A percentile compares a stretch with the other conserved stretches of the same genome.
These are phyloP conservation scores for Leptarthrus brevirostris DNA, from an alignment of 2,888 invertebrate species.

Conservation along the genomic window DNA sequence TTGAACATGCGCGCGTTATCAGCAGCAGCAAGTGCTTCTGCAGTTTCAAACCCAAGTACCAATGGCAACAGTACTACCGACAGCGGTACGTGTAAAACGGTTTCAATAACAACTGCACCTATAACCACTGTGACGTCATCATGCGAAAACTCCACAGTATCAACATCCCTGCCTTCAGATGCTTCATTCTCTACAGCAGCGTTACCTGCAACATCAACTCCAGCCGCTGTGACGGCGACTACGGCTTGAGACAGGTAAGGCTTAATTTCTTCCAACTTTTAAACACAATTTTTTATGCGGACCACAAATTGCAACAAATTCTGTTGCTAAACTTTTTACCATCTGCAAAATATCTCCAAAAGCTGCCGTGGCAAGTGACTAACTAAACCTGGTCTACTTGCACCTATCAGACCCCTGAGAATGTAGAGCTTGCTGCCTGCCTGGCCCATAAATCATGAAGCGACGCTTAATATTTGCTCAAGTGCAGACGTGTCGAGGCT, in stretches of 20 bases:
- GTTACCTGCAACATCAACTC: neutral
- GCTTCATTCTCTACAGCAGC: neutral
- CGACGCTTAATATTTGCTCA: slow-evolving; percentile 22
- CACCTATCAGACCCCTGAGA: neutral
- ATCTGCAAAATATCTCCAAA: no score
- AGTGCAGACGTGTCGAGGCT: neutral
- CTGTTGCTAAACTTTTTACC: neutral
- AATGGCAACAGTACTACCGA: neutral
- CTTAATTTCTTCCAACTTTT: slow-evolving; percentile 4
- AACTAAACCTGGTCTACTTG: no score
- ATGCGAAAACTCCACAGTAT: neutral
- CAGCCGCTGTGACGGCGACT: slow-evolving; percentile 8
- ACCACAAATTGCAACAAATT: neutral
- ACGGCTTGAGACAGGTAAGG: slow-evolving; percentile 18
- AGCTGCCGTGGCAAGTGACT: no score
- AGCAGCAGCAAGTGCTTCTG: slow-evolving; percentile 59
- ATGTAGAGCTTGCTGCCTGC: neutral
- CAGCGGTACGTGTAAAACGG: neutral
- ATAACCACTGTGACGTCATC: neutral
- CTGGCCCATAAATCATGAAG: slow-evolving; percentile 12
- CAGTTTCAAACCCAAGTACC: neutral
- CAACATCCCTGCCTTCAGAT: neutral
- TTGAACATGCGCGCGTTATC: slow-evolving; percentile 62
- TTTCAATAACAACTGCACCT: neutral
- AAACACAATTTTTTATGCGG: no score